Percentiles rank a stretch among this genome's conserved stretches.
These are phyloP conservation scores for Acinonyx jubatus DNA, from an alignment of 2,113 vertebrate species.

Conservation along the genomic window DNA sequence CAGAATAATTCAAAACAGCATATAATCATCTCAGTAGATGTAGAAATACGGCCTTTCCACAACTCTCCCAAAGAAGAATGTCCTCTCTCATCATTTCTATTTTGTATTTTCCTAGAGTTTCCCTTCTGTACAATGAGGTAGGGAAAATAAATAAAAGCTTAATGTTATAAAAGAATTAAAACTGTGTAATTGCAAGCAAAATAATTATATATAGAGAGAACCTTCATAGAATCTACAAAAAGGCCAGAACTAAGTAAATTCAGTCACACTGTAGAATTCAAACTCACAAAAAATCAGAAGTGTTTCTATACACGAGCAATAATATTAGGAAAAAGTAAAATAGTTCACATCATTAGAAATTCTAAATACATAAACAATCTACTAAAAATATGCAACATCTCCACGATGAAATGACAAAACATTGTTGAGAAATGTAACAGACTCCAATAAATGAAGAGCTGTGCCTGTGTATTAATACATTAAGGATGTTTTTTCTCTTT, in stretches of 20 bases:
- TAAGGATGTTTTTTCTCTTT: not conserved
- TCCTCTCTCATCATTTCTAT: not conserved
- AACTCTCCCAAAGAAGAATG: not conserved
- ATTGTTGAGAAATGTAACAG: not conserved
- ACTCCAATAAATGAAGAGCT: not conserved
- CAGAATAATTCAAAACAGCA: not conserved
- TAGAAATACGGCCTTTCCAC: not conserved
- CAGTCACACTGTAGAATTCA: not conserved
- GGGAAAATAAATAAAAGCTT: not conserved
- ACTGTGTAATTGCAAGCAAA: not conserved
- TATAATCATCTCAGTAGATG: not conserved
- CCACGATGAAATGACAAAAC: not conserved
- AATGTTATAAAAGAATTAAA: not conserved
- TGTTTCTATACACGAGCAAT: not conserved
- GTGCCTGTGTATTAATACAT: not conserved
- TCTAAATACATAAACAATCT: not conserved
- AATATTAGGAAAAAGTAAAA: not conserved
- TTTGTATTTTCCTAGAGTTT: not conserved
- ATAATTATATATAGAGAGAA: not conserved
- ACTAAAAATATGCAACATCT: not conserved
- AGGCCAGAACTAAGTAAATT: not conserved
- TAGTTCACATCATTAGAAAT: not conserved
- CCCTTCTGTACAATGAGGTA: not conserved
- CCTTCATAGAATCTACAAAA: not conserved
- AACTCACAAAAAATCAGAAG: not conserved